Evolutionary conservation across 1,140 invertebrate species (phyloP).

Genomic region (Drosophila nigrodunni): DNA sequence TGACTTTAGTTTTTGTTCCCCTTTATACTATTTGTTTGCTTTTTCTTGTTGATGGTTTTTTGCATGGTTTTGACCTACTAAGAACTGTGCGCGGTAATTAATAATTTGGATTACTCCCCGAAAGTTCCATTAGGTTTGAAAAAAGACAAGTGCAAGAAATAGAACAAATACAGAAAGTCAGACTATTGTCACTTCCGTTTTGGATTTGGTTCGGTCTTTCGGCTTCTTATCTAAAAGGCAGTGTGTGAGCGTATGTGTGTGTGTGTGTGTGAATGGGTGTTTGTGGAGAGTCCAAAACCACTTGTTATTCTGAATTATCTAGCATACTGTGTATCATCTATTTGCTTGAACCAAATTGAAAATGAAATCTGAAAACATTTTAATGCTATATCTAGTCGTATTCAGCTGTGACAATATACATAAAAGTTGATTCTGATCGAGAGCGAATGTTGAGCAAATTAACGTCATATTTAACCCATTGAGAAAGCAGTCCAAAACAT

Average conservation of each 20-base stretch:
- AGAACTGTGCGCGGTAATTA: conserved; percentile 28
- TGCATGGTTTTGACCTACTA: conserved; percentile 65
- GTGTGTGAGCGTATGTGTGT: neutral
- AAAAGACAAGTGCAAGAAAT: conserved; percentile 6
- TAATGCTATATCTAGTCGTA: conserved; percentile 17
- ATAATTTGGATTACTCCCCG: conserved; percentile 28
- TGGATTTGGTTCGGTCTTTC: conserved; percentile 27
- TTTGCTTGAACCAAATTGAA: conserved; percentile 63
- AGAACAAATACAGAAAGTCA: conserved; percentile 19
- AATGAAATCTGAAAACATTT: conserved; percentile 55
- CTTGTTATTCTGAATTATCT: conserved; percentile 72
- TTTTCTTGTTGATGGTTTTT: conserved; percentile 33
- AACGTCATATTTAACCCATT: conserved; percentile 24
- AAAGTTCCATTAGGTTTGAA: conserved; percentile 26
- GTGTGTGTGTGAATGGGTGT: neutral
- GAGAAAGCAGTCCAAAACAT: conserved; percentile 25
- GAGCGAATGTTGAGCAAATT: conserved; percentile 27
- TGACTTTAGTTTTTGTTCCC: conserved; percentile 25
- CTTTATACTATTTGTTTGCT: neutral
- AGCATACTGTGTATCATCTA: conserved; percentile 31
- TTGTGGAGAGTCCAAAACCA: conserved; percentile 20
- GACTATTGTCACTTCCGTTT: conserved; percentile 57
- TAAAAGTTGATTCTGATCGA: neutral
- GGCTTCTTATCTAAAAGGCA: conserved; percentile 9
- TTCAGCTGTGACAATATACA: conserved; percentile 46